Evolutionary conservation across 2,113 vertebrate genomes (phyloP).

Genomic region (Siphamia tubifer): DNA sequence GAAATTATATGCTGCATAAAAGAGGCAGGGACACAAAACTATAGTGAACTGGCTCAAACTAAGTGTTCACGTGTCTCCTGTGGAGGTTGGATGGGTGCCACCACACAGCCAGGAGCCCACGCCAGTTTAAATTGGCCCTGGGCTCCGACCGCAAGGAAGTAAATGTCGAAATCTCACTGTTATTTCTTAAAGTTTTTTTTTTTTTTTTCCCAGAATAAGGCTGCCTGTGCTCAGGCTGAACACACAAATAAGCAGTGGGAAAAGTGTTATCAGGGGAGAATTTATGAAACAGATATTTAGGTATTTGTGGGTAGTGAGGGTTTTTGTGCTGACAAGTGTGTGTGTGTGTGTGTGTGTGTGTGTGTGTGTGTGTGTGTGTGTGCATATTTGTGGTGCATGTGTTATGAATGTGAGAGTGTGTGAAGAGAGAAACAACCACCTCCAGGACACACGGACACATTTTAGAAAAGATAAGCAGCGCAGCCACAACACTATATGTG

Average conservation of each 20-base stretch:
- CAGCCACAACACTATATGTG: conserved; percentile 45
- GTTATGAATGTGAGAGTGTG: neutral
- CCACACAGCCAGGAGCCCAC: neutral
- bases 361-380: too few relatives aligned
- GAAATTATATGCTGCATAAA: conserved; percentile 53
- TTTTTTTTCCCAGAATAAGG: conserved; percentile 24
- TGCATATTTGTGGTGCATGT: neutral
- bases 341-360: too few relatives aligned
- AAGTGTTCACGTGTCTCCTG: conserved; percentile 32
- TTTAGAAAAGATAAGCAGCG: conserved; percentile 29
- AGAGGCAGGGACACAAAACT: conserved; percentile 1
- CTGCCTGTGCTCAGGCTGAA: neutral
- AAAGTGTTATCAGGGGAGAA: conserved; percentile 30
- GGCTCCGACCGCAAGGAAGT: conserved; percentile 13
- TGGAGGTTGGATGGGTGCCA: conserved; percentile 17
- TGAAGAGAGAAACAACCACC: neutral
- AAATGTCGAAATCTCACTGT: conserved; percentile 56
- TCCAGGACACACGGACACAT: neutral
- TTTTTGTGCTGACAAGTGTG: conserved; percentile 33
- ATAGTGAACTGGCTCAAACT: neutral
- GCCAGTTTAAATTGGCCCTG: conserved; percentile 3
- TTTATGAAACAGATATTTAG: conserved; percentile 49
- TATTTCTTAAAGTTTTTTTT: conserved; percentile 9
- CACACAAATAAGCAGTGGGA: conserved; percentile 46
- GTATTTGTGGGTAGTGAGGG: conserved; percentile 35